Evolutionary conservation across 2,888 invertebrate species (phyloP).

Genomic region (Platerodrilus igneus): DNA sequence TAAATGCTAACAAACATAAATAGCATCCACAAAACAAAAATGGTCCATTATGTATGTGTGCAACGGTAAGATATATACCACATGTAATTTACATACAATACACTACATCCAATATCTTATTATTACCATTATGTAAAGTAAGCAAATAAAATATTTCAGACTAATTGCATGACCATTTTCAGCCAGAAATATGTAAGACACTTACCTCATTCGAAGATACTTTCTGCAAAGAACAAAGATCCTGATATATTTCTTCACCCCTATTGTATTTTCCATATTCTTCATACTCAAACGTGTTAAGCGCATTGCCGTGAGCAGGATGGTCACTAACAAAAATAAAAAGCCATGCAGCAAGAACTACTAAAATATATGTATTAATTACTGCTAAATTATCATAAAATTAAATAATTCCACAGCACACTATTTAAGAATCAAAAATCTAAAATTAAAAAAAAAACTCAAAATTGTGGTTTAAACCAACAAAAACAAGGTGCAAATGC

Average conservation of each 20-base stretch:
- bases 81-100: too few species aligned
- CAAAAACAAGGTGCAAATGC: constrained; percentile 32
- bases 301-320: constrained; percentile 30
- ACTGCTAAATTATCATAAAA: constrained; percentile 6
- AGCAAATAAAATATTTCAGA: too few species aligned
- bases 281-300: constrained; percentile 51
- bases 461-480: constrained; percentile 17
- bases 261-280: constrained; percentile 52
- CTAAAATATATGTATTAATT: constrained; percentile 1
- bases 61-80: too few species aligned
- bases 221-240: constrained; percentile 69
- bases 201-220: constrained; percentile 35
- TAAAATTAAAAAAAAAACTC: constrained; percentile 9
- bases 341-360: constrained; percentile 37
- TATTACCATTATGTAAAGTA: too few species aligned
- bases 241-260: constrained; percentile 93
- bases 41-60: too few species aligned
- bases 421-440: constrained; percentile 15
- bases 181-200: constrained; percentile 22
- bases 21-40: too few species aligned
- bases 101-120: too few species aligned
- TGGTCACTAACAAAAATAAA: constrained; percentile 34
- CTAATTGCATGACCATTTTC: too few species aligned
- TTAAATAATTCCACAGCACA: constrained; percentile 9
- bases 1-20: too few species aligned